These are phyloP conservation scores for Mirounga angustirostris DNA, from an alignment of 2,113 vertebrate species.

Conservation along the genomic window DNA sequence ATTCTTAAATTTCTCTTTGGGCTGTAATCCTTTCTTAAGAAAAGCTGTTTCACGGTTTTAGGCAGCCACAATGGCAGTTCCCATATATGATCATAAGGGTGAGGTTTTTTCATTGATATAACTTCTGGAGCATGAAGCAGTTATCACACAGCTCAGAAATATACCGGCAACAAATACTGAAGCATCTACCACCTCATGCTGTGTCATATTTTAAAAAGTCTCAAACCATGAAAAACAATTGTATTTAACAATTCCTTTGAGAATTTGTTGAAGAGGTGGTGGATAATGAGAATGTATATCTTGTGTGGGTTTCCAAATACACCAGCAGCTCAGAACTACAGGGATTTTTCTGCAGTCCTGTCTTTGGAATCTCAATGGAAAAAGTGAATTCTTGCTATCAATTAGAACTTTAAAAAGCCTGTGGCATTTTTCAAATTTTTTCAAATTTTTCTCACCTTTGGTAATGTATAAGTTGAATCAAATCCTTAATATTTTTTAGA, in stretches of 20 bases:
- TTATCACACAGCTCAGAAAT: slow-evolving; percentile 51
- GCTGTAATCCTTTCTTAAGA: background rate
- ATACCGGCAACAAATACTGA: background rate
- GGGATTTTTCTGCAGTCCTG: background rate
- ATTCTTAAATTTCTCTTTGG: background rate
- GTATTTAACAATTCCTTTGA: slow-evolving; percentile 71
- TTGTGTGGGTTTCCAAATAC: background rate
- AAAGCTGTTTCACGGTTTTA: slow-evolving; percentile 32
- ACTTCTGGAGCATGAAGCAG: background rate
- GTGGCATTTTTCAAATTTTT: background rate
- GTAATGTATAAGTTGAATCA: background rate
- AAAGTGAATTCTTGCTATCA: background rate
- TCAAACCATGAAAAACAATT: slow-evolving; percentile 70
- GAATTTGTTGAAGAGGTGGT: slow-evolving; percentile 16
- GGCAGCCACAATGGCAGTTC: background rate
- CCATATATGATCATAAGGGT: slow-evolving; percentile 29
- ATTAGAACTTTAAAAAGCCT: slow-evolving; percentile 22
- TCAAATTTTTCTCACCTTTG: background rate
- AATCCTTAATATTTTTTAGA: slow-evolving; percentile 21
- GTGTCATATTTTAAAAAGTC: slow-evolving; percentile 54
- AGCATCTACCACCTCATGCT: background rate
- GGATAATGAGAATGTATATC: background rate
- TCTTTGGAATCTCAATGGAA: background rate
- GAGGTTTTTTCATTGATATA: background rate
- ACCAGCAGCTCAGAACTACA: background rate